Percentiles rank a stretch among this genome's conserved stretches.
Conservation (phyloP, 2,113 vertebrate genomes). For the Chrysemys picta region DNA sequence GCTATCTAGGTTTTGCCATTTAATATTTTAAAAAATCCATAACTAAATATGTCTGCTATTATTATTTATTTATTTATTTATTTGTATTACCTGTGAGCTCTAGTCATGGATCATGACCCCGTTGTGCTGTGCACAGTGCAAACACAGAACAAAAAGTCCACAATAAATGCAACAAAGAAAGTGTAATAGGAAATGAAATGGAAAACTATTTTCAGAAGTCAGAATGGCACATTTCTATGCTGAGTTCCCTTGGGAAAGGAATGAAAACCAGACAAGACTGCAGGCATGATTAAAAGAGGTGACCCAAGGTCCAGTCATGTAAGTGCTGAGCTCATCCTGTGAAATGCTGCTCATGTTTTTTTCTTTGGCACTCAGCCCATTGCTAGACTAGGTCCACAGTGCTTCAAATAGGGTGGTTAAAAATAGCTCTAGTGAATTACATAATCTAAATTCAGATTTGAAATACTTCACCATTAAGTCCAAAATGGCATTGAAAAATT, state of each 20-base stretch:
- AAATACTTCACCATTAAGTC: neutral
- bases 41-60: neutral
- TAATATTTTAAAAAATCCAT: neutral
- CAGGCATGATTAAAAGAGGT: neutral
- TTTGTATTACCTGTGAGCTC: neutral
- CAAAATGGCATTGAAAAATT: neutral
- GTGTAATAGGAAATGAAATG: neutral
- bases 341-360: neutral
- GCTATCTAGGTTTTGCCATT: neutral
- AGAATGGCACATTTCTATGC: neutral
- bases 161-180: neutral
- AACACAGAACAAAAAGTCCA: neutral
- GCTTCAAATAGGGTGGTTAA: neutral
- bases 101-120: neutral
- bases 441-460: neutral
- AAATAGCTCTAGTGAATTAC: neutral
- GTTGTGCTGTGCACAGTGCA: neutral
- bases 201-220: neutral
- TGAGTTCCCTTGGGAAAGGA: constrained; percentile 7
- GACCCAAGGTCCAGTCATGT: neutral
- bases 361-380: neutral
- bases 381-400: neutral
- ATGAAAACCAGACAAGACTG: neutral
- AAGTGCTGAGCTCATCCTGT: neutral
- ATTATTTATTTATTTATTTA: neutral